A percentile compares a stretch with the other conserved stretches of the same genome.
Evolutionary conservation across 1,140 invertebrate genomes (phyloP).

Genomic region (Drosophila subobscura): DNA sequence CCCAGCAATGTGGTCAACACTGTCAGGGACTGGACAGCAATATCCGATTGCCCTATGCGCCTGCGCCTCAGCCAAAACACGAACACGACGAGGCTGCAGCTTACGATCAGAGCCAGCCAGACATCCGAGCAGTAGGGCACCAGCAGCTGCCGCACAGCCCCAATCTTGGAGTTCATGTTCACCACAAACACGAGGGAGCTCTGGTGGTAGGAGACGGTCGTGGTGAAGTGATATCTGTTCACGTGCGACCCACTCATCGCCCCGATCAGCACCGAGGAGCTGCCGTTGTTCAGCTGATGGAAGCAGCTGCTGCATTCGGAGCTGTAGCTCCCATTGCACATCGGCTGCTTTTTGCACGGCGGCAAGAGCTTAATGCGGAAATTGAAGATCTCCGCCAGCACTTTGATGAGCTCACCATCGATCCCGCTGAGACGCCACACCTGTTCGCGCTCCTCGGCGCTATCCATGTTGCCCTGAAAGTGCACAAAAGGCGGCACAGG

Average conservation of each 20-base stretch:
- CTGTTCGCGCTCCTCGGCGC: conserved; percentile 31
- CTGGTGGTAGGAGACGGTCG: conserved; percentile 56
- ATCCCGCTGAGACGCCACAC: conserved; percentile 49
- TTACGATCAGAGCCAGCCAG: conserved; percentile 36
- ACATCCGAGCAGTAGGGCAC: conserved; percentile 44
- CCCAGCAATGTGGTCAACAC: conserved; percentile 59
- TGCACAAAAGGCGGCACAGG: conserved; percentile 43
- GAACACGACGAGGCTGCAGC: conserved; percentile 25
- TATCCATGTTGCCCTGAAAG: conserved; percentile 41
- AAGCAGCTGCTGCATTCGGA: conserved; percentile 35
- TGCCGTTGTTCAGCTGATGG: conserved; percentile 24
- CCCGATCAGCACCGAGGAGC: conserved; percentile 56
- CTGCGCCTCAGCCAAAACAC: conserved; percentile 25
- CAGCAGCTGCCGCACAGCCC: conserved; percentile 47
- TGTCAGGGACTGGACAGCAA: not conserved
- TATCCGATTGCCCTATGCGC: conserved; percentile 1
- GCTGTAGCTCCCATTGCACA: conserved; percentile 1
- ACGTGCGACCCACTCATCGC: conserved; percentile 63
- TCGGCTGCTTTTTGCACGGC: conserved; percentile 43
- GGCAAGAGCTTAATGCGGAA: conserved; percentile 47
- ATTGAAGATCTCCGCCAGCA: conserved; percentile 43
- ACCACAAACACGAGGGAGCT: conserved; percentile 61
- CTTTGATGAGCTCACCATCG: conserved; percentile 60
- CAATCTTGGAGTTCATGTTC: conserved; percentile 35
- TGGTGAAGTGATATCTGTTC: conserved; percentile 39